Evolutionary conservation across 2,113 vertebrate species (phyloP).

Genomic region (Atherinomorus stipes): DNA sequence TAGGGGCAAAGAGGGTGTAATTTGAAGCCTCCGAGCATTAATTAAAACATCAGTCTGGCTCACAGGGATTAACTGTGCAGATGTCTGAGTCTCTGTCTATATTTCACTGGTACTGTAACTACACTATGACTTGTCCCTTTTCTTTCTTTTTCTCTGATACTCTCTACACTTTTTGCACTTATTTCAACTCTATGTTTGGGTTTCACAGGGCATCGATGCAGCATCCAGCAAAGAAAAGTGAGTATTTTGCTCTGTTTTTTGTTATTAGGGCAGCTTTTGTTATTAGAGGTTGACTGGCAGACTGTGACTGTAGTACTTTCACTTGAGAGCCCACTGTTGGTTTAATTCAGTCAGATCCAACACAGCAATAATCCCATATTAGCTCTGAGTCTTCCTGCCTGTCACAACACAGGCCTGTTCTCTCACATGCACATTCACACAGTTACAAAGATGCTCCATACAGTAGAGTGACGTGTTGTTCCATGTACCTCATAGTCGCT

Average conservation of each 20-base stretch:
- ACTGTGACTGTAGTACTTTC: constrained; percentile 46
- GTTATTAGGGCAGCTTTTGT: constrained; percentile 30
- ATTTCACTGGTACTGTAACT: constrained; percentile 52
- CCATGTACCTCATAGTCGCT: constrained; percentile 80
- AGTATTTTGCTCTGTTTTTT: constrained; percentile 74
- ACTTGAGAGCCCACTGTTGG: constrained; percentile 53
- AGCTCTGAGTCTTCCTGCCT: constrained; percentile 56
- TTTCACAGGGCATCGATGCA: constrained; percentile 92
- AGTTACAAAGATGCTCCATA: constrained; percentile 14
- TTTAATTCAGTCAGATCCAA: constrained; percentile 55
- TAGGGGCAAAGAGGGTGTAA: constrained; percentile 73
- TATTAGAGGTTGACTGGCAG: constrained; percentile 45
- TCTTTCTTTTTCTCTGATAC: constrained; percentile 8
- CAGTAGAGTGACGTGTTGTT: constrained; percentile 49
- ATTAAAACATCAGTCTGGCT: constrained; percentile 82
- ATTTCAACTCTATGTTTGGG: constrained; percentile 34
- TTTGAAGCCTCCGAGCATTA: constrained; percentile 80
- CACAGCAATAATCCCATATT: constrained; percentile 50
- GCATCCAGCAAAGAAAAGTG: constrained; percentile 96
- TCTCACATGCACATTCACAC: constrained; percentile 19
- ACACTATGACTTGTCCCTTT: constrained; percentile 38
- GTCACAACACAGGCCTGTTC: constrained; percentile 37
- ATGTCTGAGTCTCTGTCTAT: constrained; percentile 69
- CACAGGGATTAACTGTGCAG: constrained; percentile 75
- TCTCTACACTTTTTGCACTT: background rate